phyloP scores from a whole-genome alignment of 2,113 vertebrate species.

The Furnarius figulus region DNA sequence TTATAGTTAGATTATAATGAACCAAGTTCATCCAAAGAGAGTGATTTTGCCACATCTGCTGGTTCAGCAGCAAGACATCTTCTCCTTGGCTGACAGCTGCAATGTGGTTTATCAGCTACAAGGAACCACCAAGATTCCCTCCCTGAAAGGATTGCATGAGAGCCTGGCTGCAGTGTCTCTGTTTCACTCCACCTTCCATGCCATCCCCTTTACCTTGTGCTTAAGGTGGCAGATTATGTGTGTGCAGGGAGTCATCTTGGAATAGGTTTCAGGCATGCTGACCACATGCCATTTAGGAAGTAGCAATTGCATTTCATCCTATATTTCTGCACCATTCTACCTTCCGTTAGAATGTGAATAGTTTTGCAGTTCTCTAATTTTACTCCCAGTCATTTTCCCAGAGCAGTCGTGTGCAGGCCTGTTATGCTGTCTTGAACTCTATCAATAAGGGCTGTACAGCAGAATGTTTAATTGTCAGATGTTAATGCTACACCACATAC shows the following conservation, averaged over 20 bases:
- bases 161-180: neutral
- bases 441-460: neutral
- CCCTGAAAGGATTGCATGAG: neutral
- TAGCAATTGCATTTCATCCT: neutral
- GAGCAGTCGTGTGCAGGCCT: neutral
- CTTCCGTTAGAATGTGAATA: neutral
- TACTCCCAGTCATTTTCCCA: neutral
- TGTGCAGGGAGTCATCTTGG: too few relatives aligned
- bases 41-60: neutral
- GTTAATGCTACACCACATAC: neutral
- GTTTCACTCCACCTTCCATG: neutral
- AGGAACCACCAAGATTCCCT: neutral
- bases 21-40: neutral
- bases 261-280: neutral
- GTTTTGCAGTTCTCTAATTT: neutral
- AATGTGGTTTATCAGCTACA: neutral
- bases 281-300: neutral
- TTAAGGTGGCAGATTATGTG: neutral
- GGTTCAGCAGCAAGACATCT: neutral
- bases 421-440: neutral
- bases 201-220: neutral
- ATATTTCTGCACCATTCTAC: neutral
- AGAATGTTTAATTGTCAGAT: neutral
- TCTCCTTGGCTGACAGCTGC: neutral
- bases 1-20: neutral